Base-by-base conservation (phyloP, 2,113 vertebrate genomes). In the Channa maculata region DNA sequence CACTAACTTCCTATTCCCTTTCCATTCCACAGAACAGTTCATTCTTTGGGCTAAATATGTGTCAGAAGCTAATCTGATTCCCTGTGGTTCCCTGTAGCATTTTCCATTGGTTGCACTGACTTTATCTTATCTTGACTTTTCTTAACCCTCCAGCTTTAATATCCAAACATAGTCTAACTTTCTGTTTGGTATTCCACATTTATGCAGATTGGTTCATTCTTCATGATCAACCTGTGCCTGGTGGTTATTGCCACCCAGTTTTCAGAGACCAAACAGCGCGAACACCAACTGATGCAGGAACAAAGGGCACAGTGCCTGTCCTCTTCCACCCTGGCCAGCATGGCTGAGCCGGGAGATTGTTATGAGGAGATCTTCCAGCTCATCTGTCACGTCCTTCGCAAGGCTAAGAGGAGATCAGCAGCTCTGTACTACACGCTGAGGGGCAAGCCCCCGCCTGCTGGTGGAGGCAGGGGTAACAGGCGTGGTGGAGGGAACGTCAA, bases 261-360 rank as follows among this genome's bases (percentile, higher is more conserved):
- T 93, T 99, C 97, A 0, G 98, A 99, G 94, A 99, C 97, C 75
- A 99, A 99, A 92, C 98, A 99, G 92, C 94, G 97, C 52, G 98
- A 99, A 73, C 97, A 99, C 91, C 97, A 98, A 93, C 93, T 99
- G 94, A 99, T 99, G 98, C 96, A 99, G 94, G 97, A 99, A 90
- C 98, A 99, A 73, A 93, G 98, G 46, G 96, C 95, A 0, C 95
- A 95, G 34, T 99, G 96, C 90, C 94, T 98, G 78, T 99, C 98
- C 49, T 99, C 97, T 84, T 98, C 97, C 94, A 99, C 98, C 0
- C 94, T 99, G 2, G 97, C 97, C 91, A 98, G 97, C 86, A 96
- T 98, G 75, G 94, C 96, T 1, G 98, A 99, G 91, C 98, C 98
- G 0, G 97, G 98, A 0, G 97, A 99, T 86, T 99, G 98, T 88